Percentiles rank a stretch among this genome's conserved stretches.
phyloP scores from a whole-genome alignment of 2,888 invertebrate genomes.

The Chrysolina oricalcia region DNA sequence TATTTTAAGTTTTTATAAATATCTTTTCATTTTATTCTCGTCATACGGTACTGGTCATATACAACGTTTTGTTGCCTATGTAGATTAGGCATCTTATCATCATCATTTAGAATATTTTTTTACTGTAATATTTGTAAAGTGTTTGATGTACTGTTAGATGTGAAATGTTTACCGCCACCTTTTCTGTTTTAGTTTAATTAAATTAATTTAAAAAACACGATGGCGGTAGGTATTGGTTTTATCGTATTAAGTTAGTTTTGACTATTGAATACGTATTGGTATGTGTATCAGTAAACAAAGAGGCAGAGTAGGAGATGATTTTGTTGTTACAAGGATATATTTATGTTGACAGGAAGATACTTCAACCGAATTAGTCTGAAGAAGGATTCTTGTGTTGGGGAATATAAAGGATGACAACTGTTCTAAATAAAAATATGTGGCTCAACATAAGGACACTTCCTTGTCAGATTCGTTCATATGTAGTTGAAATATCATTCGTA shows the following conservation, averaged over 20 bases:
- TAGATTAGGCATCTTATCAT: constrained; percentile 58
- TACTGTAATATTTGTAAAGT: constrained; percentile 65
- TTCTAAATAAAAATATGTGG: not conserved
- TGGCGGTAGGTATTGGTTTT: constrained; percentile 43
- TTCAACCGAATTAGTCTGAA: not conserved
- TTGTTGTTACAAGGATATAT: constrained; percentile 43
- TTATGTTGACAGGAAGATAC: not conserved
- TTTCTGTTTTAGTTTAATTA: constrained; percentile 53
- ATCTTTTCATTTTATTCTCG: constrained; percentile 67
- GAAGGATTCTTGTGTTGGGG: not conserved
- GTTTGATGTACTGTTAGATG: constrained; percentile 61
- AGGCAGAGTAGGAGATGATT: constrained; percentile 56
- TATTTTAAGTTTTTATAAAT: constrained; percentile 66
- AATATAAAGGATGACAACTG: not conserved
- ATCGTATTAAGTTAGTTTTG: constrained; percentile 50
- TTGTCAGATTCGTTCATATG: not conserved
- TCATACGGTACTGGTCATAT: constrained; percentile 71
- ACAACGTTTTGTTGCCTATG: constrained; percentile 55
- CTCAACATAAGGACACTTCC: not conserved
- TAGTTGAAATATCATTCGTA: not conserved
- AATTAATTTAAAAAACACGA: constrained; percentile 47
- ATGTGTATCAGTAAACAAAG: constrained; percentile 55
- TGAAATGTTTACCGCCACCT: constrained; percentile 38
- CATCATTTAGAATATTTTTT: constrained; percentile 65
- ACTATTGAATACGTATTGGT: constrained; percentile 56